A percentile compares a stretch with the other conserved stretches of the same genome.
Conservation (phyloP, 2,113 vertebrate genomes). For the Sander lucioperca region DNA sequence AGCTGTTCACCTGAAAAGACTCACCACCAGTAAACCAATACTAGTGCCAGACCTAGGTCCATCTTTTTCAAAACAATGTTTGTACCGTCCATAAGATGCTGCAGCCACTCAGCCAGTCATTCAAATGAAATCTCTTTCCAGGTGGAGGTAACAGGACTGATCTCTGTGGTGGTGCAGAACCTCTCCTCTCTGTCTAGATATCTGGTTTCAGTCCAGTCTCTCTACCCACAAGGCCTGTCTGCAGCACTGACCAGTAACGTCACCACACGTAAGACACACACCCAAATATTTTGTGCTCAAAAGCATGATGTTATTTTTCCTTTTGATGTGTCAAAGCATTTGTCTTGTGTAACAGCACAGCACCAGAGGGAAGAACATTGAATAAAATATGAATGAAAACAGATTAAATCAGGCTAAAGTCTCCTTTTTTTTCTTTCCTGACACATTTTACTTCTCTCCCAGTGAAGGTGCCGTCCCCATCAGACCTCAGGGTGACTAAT, state of each 20-base stretch:
- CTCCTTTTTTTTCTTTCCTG: neutral
- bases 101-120: neutral
- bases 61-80: no score
- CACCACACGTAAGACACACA: conserved; percentile 89
- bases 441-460: conserved; percentile 31
- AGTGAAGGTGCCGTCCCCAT: conserved; percentile 91
- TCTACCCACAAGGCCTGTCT: conserved; percentile 86
- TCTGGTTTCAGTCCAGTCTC: conserved; percentile 86
- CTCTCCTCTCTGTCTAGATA: conserved; percentile 92
- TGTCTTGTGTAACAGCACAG: neutral
- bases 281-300: neutral
- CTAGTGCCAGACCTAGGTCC: neutral
- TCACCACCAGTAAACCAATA: neutral
- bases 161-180: conserved; percentile 85
- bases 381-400: neutral
- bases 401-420: neutral
- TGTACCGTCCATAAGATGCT: neutral
- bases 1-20: neutral
- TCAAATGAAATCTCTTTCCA: conserved; percentile 61
- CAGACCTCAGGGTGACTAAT: conserved; percentile 87
- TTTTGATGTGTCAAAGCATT: no score
- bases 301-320: neutral
- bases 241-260: conserved; percentile 84
- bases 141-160: conserved; percentile 87
- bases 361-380: neutral